These are phyloP conservation scores for Nymphicus hollandicus DNA, from an alignment of 2,113 vertebrate genomes.

Conservation along the genomic window DNA sequence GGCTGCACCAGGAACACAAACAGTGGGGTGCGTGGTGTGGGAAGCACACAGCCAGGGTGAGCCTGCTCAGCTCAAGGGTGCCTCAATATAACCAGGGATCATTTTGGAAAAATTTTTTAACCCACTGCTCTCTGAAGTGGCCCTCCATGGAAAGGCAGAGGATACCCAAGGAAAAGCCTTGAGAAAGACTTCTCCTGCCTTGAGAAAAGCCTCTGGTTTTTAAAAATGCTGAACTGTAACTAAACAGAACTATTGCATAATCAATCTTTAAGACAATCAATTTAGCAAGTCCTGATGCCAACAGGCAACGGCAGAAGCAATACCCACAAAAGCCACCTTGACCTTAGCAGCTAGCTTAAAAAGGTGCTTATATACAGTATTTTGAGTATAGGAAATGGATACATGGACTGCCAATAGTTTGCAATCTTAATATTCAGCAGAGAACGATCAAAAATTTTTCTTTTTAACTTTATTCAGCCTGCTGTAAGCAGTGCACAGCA, in stretches of 20 bases:
- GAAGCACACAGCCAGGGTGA: neutral
- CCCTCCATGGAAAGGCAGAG: neutral
- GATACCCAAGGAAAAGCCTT: neutral
- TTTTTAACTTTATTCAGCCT: neutral
- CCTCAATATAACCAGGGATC: neutral
- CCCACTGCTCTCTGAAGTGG: neutral
- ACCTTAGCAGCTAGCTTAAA: neutral
- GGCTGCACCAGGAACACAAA: rapidly evolving
- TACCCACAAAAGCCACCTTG: neutral
- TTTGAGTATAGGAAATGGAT: neutral
- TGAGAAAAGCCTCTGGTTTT: neutral
- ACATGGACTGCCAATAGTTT: neutral
- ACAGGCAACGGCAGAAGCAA: neutral
- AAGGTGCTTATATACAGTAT: neutral
- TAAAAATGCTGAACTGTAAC: neutral
- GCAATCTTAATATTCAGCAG: neutral
- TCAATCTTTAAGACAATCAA: neutral
- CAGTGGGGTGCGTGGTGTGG: neutral
- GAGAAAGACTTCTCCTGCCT: too few relatives aligned
- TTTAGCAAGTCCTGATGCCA: neutral
- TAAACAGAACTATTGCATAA: neutral
- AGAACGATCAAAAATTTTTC: neutral
- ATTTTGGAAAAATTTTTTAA: neutral
- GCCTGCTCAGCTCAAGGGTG: neutral
- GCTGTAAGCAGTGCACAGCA: neutral